Conservation (phyloP, 2,888 invertebrate genomes). For the Axea sp. region DNA sequence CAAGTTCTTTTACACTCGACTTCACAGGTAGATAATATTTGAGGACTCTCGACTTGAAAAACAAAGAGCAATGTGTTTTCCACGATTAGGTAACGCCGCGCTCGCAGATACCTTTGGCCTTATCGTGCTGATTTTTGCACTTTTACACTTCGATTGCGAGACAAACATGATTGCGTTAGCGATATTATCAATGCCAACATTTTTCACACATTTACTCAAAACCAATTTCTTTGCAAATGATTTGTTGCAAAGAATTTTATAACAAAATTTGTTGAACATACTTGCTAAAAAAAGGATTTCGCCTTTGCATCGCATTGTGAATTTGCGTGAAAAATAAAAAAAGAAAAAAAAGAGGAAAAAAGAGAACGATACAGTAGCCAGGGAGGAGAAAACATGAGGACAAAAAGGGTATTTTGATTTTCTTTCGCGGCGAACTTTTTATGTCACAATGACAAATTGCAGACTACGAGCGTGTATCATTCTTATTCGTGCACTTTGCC, state of each 20-base stretch:
- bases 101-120: constrained; percentile 37
- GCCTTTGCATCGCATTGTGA: too few species aligned
- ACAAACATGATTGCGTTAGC: constrained; percentile 39
- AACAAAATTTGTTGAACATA: too few species aligned
- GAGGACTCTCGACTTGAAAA: constrained; percentile 40
- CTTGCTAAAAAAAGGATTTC: too few species aligned
- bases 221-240: too few species aligned
- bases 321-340: too few species aligned
- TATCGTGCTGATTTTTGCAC: constrained; percentile 54
- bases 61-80: constrained; percentile 45
- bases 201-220: too few species aligned
- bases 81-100: constrained; percentile 41
- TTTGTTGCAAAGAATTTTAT: too few species aligned
- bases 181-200: too few species aligned
- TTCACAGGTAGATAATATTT: constrained; percentile 59
- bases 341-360: too few species aligned
- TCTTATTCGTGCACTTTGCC: constrained; percentile 59
- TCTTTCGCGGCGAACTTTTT: constrained; percentile 49
- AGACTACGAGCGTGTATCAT: constrained; percentile 60
- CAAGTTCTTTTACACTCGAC: constrained; percentile 56
- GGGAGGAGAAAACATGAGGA: constrained; percentile 21
- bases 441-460: constrained; percentile 62
- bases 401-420: constrained; percentile 51
- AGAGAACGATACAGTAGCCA: too few species aligned
- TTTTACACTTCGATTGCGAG: constrained; percentile 40